A percentile compares a stretch with the other conserved stretches of the same genome.
phyloP scores from a whole-genome alignment of 2,888 invertebrate species.

The Rotaria socialis region DNA sequence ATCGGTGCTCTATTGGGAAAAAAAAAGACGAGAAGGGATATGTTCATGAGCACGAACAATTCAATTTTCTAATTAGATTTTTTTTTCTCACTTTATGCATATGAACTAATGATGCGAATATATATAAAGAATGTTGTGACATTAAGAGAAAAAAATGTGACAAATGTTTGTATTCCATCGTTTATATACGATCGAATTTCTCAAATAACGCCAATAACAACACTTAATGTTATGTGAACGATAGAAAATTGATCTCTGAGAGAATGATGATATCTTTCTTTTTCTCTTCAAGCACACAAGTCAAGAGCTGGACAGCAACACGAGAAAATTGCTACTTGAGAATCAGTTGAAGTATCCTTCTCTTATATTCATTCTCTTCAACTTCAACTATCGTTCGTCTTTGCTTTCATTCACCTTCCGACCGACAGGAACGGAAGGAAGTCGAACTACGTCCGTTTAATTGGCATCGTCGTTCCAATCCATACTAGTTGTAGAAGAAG shows the following conservation, averaged over 20 bases:
- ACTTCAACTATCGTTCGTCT: conserved; percentile 25
- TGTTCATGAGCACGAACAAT: conserved; percentile 26
- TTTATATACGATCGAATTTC: conserved; percentile 32
- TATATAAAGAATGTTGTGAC: neutral
- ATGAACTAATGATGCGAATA: conserved; percentile 2
- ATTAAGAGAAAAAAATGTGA: conserved; percentile 9
- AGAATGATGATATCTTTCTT: conserved; percentile 22
- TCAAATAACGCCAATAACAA: neutral
- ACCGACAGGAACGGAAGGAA: conserved; percentile 21
- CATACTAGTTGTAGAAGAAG: neutral
- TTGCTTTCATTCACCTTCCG: conserved; percentile 26
- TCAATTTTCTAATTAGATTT: conserved; percentile 29
- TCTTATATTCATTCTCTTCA: neutral
- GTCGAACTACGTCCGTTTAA: conserved; percentile 23
- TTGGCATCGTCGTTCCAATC: conserved; percentile 25
- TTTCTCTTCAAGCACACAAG: neutral
- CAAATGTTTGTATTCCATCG: conserved; percentile 2
- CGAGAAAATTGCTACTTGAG: conserved; percentile 21
- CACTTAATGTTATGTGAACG: conserved; percentile 13
- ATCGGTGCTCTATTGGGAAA: conserved; percentile 13
- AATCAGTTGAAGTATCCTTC: conserved; percentile 29
- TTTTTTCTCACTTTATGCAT: neutral
- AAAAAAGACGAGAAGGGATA: neutral
- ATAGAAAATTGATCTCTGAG: conserved; percentile 21
- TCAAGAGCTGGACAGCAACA: conserved; percentile 29